Evolutionary conservation across 1,140 invertebrate genomes (phyloP), one percentile per base, ranked within the genome.

Genomic region (Babylonia areolata): DNA sequence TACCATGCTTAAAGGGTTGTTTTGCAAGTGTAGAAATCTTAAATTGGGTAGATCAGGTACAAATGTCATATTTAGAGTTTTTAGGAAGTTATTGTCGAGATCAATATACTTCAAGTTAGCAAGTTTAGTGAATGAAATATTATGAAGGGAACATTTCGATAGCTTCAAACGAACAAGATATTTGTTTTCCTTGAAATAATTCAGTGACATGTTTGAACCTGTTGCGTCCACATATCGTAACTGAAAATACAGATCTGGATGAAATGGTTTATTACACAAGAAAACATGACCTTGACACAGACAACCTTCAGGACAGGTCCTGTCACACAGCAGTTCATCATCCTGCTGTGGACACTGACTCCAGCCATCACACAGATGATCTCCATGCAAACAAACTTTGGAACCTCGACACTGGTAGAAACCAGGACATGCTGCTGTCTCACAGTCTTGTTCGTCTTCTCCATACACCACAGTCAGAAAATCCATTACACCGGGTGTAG

Each of bases 231-330:
- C 12, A 33, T 81, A 81, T 20, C 80, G 80, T 17, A 81, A 1
- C 0, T 39, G 33, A 40, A 46, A 28, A 31, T 58, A 69, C 23
- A 51, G 23, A 3, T 31, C 46, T 23, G 35, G 28, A 11, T n/a
- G 40, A 40, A 86, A 69, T 2, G 75, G 31, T 40, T 31, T 23
- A 0, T 31, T 17, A 35, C 86, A 87, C 1, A 54, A 35, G 37
- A 86, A 46, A 9, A 77, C 64, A 37, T 40, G 73, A 58, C 75
- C 83, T 71, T 46, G 54, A 78, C 83, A 88, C 1, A n/a, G 73
- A 73, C 86, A 88, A n/a, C 40, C 79, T 92, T 42, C 89, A 94
- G 81, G 81, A 15, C 81, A 83, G 58, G 0, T 39, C 54, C n/a
- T 35, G 33, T 83, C 58, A 81, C 84, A 89, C 20, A 87, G 51